Evolutionary conservation across 1,140 invertebrate genomes (phyloP), one percentile per base, ranked within the genome.

Genomic region (Drosophila sechellia): DNA sequence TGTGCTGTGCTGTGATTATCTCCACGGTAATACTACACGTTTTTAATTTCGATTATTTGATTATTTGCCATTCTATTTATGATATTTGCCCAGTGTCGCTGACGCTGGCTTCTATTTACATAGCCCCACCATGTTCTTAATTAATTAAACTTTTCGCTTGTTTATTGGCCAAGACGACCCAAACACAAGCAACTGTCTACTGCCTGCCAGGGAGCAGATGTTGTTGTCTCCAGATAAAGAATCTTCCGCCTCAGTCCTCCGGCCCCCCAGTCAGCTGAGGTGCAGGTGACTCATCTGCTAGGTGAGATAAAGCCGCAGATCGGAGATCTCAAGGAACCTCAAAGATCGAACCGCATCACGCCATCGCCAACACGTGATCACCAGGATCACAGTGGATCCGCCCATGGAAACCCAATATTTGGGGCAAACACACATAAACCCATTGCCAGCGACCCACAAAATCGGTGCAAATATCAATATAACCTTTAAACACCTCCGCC

Each of bases 101-200:
- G 59, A 34, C 40, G 55, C 35, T 37, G 68, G 42, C 42, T 43
- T 52, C 58, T 79, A 79, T 74, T 63, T 74, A 43, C 57, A 53
- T 70, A 63, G 39, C 48, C 27, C 53, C 49, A 50, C 54, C 54
- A 55, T 50, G 49, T 77, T 75, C 63, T 75, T 87, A 87, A 81
- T 85, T 81, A 78, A 78, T 78, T 56, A 86, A 84, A 75, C 46
- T 64, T 76, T 79, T 76, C 11, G 50, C 60, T 80, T 61, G 52
- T 75, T 83, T 74, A 63, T 58, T 72, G 52, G 37, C 53, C 55
- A 37, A 72, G 68, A 71, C 39, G 68, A 74, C 35, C 78, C 81
- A 85, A 85, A 87, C 56, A 85, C 81, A 81, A 85, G 81, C 70
- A 85, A 85, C 81, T 85, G 81, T 85, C 81, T 59, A 57, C 72